Evolutionary conservation across 2,797 vertebrate genomes (phyloP), one percentile per base, ranked within the genome.

Genomic region (Petrocephalus sullivani): DNA sequence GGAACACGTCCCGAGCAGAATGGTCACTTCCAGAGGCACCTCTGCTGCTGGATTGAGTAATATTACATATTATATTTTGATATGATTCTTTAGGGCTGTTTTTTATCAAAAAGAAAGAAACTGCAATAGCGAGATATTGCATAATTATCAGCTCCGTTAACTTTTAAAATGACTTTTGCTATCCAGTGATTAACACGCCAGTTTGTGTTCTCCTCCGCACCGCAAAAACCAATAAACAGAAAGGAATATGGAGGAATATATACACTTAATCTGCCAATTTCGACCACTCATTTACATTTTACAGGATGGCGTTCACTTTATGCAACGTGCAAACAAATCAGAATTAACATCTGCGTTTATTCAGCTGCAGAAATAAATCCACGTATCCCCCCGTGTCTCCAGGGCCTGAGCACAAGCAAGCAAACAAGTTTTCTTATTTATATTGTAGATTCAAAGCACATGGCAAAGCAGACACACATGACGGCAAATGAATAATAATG

Each of bases 291-390:
- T 64, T 86, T 85, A 88, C 61, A 64, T 84, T 75, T 64, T 58
- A 64, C 85, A 86, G 57, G 85, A 54, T 12, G 16, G 28, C 61
- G 23, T 49, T 57, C 83, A 37, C 33, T 85, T 61, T 46, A 61
- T 88, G 61, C 51, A 33, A 57, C 41, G 64, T 49, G 67, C 61
- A 88, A 88, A 88, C 88, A 71, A 60, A 64, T 61, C 19, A 46
- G 82, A 88, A 88, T 88, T 85, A 88, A 41, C 28, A 19, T 61
- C 61, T 67, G 71, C 85, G 88, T 88, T 84, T 88, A 83, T 54
- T 85, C 88, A 88, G 88, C 88, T 88, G 82, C 84, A 41, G 58
- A 88, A 71, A 71, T 61, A n/a, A 28, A 86, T 33, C 83, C 53
- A 5, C 60, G 28, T 28, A 9, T 83, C 46, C 12, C 67, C 60